Evolutionary conservation across 92 coral and sea anemone species (phyloP), one percentile per base, ranked within the genome.

Genomic region (Parazoanthus swiftii): DNA sequence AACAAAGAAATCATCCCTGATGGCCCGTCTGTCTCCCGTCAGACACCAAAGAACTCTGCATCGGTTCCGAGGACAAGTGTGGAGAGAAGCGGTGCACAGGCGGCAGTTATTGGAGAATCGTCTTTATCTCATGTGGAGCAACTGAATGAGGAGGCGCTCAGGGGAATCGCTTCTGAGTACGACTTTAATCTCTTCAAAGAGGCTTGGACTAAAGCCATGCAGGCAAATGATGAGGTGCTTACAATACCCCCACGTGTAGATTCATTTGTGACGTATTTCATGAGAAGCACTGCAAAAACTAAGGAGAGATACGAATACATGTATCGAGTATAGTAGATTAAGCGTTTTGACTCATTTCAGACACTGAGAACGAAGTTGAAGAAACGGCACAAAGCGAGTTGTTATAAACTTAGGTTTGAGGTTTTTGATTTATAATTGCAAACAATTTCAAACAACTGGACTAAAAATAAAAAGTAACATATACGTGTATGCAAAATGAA

Each of bases 151-250:
- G 96, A 95, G 35, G 81, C 90, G 2, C 91, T 97, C 78, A 93
- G 89, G 67, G 93, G 90, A 58, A 77, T 97, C 20, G 91, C 96
- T 18, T 67, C 98, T 16, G 99, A 95, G 18, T 73, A 74, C 78
- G 99, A 97, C 71, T 93, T 93, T 42, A 89, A 92, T 54, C 88
- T 97, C 92, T 97, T 95, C 83, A 97, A 95, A 89, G 94, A 91
- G 56, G 98, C 99, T 70, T 95, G 94, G 96, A 82, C 82, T 58
- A 97, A 95, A 85, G 96, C 99, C 29, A 80, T 91, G 77, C 82
- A 91, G 89, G 97, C 98, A 15, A 97, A 97, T 85, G 96, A 95
- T 81, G 99, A 95, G 94, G 99, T 97, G 74, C 25, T 20, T 63
- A 14, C 26, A 63, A 63, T 54, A 20, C 25, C 4, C 23, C 66